A percentile compares a stretch with the other conserved stretches of the same genome.
Conservation (phyloP, 2,797 vertebrate genomes). For the Falco cherrug region DNA sequence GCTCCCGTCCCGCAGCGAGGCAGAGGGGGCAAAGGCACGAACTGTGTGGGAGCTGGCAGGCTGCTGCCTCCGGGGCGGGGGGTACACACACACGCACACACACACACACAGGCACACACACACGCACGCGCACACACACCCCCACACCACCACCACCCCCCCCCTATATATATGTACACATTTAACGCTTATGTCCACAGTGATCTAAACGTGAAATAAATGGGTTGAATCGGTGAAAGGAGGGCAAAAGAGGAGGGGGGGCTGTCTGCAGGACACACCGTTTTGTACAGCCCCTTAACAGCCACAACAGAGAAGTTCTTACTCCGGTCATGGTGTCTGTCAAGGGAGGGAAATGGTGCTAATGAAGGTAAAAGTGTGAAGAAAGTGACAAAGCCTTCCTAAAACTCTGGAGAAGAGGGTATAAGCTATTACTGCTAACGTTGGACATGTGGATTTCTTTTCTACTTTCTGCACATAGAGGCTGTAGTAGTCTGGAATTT, state of each 20-base stretch:
- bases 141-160: too few relatives aligned
- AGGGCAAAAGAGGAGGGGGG: not conserved
- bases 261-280: accelerated
- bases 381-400: not conserved
- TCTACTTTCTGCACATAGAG: not conserved
- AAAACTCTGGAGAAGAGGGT: not conserved
- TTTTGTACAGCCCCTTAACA: not conserved
- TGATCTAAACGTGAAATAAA: not conserved
- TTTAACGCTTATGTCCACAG: not conserved
- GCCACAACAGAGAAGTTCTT: not conserved
- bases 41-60: not conserved
- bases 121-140: too few relatives aligned
- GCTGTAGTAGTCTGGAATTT: not conserved
- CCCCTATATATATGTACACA: accelerated
- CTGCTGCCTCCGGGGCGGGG: not conserved
- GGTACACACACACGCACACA: too few relatives aligned
- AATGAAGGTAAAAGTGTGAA: not conserved
- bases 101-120: too few relatives aligned
- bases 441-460: not conserved
- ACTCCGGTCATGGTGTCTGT: too few relatives aligned
- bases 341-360: not conserved
- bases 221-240: not conserved
- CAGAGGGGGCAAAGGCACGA: not conserved
- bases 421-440: not conserved
- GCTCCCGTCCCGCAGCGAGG: accelerated